Percentiles rank a stretch among this genome's conserved stretches.
phyloP scores from a whole-genome alignment of 2,113 vertebrate species.

The Heloderma charlesbogerti region DNA sequence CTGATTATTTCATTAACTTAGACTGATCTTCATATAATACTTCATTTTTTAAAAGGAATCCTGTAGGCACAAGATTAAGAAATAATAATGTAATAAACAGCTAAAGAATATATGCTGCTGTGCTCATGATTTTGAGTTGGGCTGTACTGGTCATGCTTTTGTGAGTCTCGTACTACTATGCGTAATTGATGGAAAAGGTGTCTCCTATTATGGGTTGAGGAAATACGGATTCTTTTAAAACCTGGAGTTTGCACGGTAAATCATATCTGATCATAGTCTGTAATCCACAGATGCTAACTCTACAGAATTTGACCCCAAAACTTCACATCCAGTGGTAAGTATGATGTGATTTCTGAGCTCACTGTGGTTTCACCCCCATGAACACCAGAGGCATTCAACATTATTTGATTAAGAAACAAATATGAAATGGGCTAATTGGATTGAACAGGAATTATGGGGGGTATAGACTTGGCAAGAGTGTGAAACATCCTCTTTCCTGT shows the following conservation, averaged over 20 bases:
- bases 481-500: not conserved
- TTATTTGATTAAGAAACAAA: not conserved
- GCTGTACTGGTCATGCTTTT: not conserved
- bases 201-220: not conserved
- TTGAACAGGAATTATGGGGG: not conserved
- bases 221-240: not conserved
- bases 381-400: not conserved
- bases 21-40: not conserved
- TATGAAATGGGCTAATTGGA: not conserved
- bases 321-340: constrained; percentile 92
- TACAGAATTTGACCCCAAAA: constrained; percentile 92
- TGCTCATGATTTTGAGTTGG: not conserved
- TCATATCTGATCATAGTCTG: not conserved
- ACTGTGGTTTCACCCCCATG: not conserved
- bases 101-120: not conserved
- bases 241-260: not conserved
- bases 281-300: constrained; percentile 91
- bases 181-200: not conserved
- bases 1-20: not conserved
- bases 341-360: not conserved
- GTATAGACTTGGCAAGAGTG: not conserved
- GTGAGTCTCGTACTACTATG: not conserved
- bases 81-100: not conserved
- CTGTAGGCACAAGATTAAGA: not conserved
- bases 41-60: not conserved